phyloP scores from a whole-genome alignment of 2,113 vertebrate species.

The Zosterops hypoxanthus region DNA sequence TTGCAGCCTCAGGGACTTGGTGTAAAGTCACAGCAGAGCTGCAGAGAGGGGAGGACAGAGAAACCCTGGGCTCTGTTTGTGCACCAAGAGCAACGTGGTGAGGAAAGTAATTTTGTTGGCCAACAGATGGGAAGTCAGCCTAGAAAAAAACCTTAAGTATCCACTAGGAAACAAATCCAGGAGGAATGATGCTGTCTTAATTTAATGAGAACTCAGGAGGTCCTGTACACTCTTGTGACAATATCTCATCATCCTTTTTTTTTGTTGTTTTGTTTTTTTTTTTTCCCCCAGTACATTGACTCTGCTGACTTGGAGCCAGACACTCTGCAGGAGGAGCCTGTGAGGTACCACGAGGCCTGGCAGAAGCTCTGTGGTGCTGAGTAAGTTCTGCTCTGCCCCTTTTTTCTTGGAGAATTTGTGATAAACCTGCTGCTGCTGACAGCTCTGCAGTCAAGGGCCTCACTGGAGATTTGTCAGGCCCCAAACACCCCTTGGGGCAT shows the following conservation, averaged over 20 bases:
- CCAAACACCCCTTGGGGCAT: not conserved
- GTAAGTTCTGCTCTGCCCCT: slow-evolving; percentile 72
- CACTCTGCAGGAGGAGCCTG: slow-evolving; percentile 89
- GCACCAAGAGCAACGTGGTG: not conserved
- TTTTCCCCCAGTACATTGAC: slow-evolving; percentile 86
- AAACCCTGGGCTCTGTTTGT: not conserved
- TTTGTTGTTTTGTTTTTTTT: too few species aligned
- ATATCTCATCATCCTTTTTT: not conserved
- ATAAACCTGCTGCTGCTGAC: not conserved
- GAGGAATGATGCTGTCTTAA: not conserved
- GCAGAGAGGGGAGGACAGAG: not conserved
- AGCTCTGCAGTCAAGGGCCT: not conserved
- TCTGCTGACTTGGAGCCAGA: slow-evolving; percentile 89
- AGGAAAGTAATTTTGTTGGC: not conserved
- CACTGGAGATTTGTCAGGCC: not conserved
- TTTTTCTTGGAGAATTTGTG: not conserved
- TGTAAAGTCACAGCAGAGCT: not conserved
- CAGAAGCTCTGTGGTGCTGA: slow-evolving; percentile 94
- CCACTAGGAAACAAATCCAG: not conserved
- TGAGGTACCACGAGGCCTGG: slow-evolving; percentile 95
- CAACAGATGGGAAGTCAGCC: not conserved
- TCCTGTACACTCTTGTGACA: not conserved
- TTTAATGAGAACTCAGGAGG: not conserved
- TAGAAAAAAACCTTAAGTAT: not conserved
- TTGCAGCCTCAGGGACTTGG: fast-evolving